These are phyloP conservation scores for Brevimyrus niger DNA, from an alignment of 2,113 vertebrate genomes.

Conservation along the genomic window DNA sequence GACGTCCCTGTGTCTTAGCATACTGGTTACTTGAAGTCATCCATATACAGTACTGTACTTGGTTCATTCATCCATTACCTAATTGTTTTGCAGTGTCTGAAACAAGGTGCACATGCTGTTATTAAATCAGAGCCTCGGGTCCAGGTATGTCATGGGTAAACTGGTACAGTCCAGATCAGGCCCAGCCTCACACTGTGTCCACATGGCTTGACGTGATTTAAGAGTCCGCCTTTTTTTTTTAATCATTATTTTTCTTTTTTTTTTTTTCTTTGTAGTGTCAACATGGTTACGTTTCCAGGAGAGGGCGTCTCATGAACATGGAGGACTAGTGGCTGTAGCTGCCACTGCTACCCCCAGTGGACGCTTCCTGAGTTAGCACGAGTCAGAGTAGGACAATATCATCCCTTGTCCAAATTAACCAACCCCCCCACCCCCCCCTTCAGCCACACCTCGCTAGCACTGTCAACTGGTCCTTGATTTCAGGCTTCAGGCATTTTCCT, in stretches of 20 bases:
- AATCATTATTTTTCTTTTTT: neutral
- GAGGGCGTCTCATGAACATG: neutral
- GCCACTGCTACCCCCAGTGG: neutral
- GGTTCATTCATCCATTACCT: constrained; percentile 14
- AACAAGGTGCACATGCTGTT: neutral
- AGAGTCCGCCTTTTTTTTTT: neutral
- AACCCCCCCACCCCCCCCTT: neutral
- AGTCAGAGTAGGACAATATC: neutral
- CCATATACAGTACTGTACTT: constrained; percentile 23
- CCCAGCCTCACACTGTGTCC: neutral
- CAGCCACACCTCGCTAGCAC: neutral
- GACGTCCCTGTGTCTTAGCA: neutral
- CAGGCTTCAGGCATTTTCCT: neutral
- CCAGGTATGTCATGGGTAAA: neutral
- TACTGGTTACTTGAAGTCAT: constrained; percentile 11
- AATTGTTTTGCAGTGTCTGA: constrained; percentile 17
- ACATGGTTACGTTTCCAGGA: neutral
- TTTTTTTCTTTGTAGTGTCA: neutral
- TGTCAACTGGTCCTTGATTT: neutral
- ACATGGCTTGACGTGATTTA: neutral
- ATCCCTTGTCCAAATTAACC: neutral
- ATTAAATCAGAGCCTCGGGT: neutral
- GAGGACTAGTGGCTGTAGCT: neutral
- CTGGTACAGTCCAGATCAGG: neutral
- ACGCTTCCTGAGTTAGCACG: neutral